Percentiles rank a stretch among this genome's conserved stretches.
These are phyloP conservation scores for Jacana jacana DNA, from an alignment of 2,113 vertebrate genomes.

Conservation along the genomic window DNA sequence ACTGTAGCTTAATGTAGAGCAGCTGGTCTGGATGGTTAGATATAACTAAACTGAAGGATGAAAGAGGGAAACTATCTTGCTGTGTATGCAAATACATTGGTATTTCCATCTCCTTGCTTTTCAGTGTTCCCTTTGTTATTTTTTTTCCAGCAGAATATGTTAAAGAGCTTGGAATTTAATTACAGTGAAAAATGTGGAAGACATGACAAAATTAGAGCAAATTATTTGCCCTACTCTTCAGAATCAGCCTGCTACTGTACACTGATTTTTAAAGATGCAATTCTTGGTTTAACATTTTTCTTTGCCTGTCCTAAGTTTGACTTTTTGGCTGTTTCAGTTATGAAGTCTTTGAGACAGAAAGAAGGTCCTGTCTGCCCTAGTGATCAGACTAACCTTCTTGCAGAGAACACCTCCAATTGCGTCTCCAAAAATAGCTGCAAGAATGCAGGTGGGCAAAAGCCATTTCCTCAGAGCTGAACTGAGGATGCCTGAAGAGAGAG, in stretches of 20 bases:
- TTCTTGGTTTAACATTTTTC: not conserved
- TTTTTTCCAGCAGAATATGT: not conserved
- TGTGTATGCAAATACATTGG: not conserved
- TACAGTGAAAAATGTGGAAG: not conserved
- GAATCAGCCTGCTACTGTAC: not conserved
- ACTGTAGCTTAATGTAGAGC: not conserved
- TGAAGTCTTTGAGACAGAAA: not conserved
- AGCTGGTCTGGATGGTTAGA: not conserved
- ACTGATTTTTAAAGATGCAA: not conserved
- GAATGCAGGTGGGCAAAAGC: not conserved
- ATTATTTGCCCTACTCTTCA: not conserved
- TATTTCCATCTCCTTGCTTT: not conserved
- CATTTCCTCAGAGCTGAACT: not conserved
- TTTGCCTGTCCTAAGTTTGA: not conserved
- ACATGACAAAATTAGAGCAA: not conserved
- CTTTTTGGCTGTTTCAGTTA: not conserved
- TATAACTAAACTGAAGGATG: not conserved
- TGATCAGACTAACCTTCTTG: not conserved
- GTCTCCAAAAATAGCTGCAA: rapidly evolving
- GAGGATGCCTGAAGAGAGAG: not conserved
- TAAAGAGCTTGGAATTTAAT: not conserved
- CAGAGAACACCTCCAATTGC: not conserved
- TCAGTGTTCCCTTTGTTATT: not conserved
- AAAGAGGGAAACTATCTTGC: not conserved
- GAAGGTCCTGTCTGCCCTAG: not conserved